phyloP scores from a whole-genome alignment of 1,140 invertebrate genomes.

The Contarinia nasturtii region DNA sequence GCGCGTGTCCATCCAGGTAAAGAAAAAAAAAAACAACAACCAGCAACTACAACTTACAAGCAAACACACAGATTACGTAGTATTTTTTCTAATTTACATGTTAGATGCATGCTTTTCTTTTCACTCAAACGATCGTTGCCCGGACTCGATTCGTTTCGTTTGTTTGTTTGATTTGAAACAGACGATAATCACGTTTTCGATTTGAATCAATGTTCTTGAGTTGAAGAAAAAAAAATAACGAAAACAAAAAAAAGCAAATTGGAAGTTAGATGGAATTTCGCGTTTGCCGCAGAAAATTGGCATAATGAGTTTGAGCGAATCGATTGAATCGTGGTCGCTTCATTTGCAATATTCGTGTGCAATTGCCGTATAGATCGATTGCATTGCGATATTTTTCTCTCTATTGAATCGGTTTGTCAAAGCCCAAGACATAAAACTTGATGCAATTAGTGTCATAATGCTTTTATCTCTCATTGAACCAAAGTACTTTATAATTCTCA shows the following conservation, averaged over 20 bases:
- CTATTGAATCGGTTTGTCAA: too few species aligned
- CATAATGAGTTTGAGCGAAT: background rate
- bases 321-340: background rate
- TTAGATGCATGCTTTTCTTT: too few species aligned
- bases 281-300: too few species aligned
- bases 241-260: too few species aligned
- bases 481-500: too few species aligned
- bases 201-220: background rate
- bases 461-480: too few species aligned
- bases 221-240: background rate
- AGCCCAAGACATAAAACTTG: too few species aligned
- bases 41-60: slow-evolving; percentile 5
- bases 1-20: slow-evolving; percentile 61
- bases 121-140: background rate
- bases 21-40: too few species aligned
- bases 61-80: background rate
- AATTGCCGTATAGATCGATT: background rate
- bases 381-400: too few species aligned
- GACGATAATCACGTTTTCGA: slow-evolving; percentile 6
- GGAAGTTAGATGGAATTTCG: too few species aligned
- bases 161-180: slow-evolving; percentile 1
- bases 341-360: background rate
- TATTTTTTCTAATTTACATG: background rate
- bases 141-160: background rate
- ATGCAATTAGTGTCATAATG: too few species aligned